Percentiles rank a stretch among this genome's conserved stretches.
These are phyloP conservation scores for Bombycilla garrulus DNA, from an alignment of 2,113 vertebrate genomes.

Conservation along the genomic window DNA sequence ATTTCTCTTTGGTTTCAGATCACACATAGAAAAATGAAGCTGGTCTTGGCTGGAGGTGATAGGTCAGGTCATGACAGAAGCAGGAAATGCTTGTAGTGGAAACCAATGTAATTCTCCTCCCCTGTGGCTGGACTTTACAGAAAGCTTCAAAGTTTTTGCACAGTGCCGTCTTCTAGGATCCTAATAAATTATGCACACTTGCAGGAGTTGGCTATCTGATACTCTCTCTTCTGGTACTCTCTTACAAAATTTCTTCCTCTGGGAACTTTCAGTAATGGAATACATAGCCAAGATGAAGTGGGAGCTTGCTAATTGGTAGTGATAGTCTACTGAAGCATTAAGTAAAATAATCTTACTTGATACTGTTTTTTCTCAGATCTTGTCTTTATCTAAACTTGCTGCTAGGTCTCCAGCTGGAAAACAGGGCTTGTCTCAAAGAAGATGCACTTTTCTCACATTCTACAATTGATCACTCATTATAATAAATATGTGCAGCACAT, in stretches of 20 bases:
- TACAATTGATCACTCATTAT: background rate
- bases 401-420: background rate
- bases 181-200: background rate
- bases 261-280: constrained; percentile 11
- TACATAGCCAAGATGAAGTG: background rate
- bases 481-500: background rate
- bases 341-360: background rate
- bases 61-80: background rate
- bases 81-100: background rate
- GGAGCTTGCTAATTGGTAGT: background rate
- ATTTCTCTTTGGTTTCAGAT: background rate
- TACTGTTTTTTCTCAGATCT: background rate
- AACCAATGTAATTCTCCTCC: background rate
- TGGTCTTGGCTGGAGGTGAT: background rate
- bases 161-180: rapidly evolving
- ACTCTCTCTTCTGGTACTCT: background rate
- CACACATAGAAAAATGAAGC: background rate
- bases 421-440: background rate
- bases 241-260: constrained; percentile 20
- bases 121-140: background rate
- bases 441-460: background rate
- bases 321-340: background rate
- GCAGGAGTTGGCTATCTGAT: background rate
- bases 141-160: background rate
- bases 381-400: background rate